Base-by-base conservation (phyloP, 2,888 invertebrate species). In the Platycheirus albimanus region DNA sequence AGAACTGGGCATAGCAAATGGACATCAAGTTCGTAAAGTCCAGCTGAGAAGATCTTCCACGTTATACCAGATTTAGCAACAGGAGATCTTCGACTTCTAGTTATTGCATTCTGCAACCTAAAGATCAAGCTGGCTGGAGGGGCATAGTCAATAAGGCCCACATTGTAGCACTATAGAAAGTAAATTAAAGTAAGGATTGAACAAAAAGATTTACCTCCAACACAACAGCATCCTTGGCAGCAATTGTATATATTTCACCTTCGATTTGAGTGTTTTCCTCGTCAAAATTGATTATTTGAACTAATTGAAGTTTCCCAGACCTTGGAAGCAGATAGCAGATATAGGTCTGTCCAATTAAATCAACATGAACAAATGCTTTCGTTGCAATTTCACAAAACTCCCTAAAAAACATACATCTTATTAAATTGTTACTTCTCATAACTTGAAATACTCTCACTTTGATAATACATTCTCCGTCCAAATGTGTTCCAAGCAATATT, bases 401-500 rank as follows among this genome's bases (percentile, higher is more conserved):
- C 86, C 93, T 92, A 84, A 17, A 76, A 61, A 0, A 10, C n/a
- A 61, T 24, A 24, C 3, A 24, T 24, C 3, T 24, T 24, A 24
- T 24, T 24, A 6, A 24, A 24, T 24, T 24, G 6, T 24, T 24
- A 4, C 6, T 24, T 24, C 6, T 24, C 2, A 10, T 1, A 5
- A 33, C 6, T 13, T 10, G 5, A 13, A n/a, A 15, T 43, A 51
- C 1, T 91, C 92, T 88, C 78, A 93, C 92, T 49, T 89, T 91
- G 92, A 85, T 90, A 87, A 81, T 86, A 88, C 91, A 76, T 92
- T 94, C 87, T 98, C 98, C 0, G 95, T 95, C 98, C 98, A 98
- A 11, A 98, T 91, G 88, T 96, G 95, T 86, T 98, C 98, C 49
- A 98, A 92, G 87, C 97, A 98, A 84, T 98, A 92, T 86, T 96